Base-by-base conservation (phyloP, 2,113 vertebrate genomes). In the Solea senegalensis region DNA sequence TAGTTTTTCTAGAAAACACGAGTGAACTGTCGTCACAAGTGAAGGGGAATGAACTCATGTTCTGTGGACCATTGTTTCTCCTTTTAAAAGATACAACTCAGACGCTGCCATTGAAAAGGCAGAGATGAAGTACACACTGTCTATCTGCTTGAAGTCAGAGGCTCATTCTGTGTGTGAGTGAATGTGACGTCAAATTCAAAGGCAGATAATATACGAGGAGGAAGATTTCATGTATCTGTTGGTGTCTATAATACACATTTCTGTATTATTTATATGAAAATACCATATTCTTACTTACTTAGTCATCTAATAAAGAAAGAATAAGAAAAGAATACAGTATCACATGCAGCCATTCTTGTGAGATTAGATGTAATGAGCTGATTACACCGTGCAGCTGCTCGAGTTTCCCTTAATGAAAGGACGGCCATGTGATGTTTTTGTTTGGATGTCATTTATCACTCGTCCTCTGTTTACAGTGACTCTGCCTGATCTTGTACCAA, bases 401-500 rank as follows among this genome's bases (percentile, higher is more conserved):
- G 2, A 13, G 5, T 56, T 58, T 54, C 15, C 49, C 69, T 66
- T 76, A 45, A 68, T 61, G 43, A 21, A 6, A 57, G 15, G 51
- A 60, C 12, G 13, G 49, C 13, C 26, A 41, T 1, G 0, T 21
- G 46, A 34, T 43, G 34, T 45, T 1, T 27, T 48, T 45, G 70
- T 78, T 66, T 26, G 26, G 61, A 45, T 41, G 15, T 44, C 5
- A 72, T 66, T 51, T 5, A 81, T 56, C 16, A 43, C 26, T 51
- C 26, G 26, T n/a, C 44, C 2, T 72, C 14, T 8, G 0, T 21
- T 59, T 58, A 34, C 5, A n/a, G 46, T 16, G 45, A 39, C 34
- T 43, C 28, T 64, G 60, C 76, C 69, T 84, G 53, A 74, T 81
- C 63, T 43, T 40, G 48, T n/a, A 51, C 16, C 74, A n/a, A 34